These are phyloP conservation scores for Leptinotarsa texana DNA, from an alignment of 1,140 invertebrate species.

Conservation along the genomic window DNA sequence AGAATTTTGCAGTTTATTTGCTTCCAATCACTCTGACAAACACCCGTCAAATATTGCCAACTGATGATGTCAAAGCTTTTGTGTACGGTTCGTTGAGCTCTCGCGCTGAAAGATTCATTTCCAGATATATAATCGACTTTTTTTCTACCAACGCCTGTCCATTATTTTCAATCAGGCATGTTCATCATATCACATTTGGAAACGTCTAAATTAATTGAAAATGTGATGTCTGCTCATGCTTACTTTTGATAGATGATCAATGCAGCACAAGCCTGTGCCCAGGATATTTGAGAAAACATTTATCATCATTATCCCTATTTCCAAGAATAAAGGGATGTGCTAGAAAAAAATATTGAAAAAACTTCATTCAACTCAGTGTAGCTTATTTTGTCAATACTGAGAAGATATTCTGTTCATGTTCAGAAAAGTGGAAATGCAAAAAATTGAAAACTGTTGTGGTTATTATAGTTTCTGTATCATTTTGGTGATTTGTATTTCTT, in stretches of 20 bases:
- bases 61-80: not conserved
- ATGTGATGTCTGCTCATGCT: constrained; percentile 2
- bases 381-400: too few species aligned
- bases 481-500: too few species aligned
- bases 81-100: not conserved
- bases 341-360: too few species aligned
- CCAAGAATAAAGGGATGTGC: too few species aligned
- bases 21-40: not conserved
- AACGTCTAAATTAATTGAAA: constrained; percentile 12
- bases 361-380: too few species aligned
- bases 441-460: too few species aligned
- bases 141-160: not conserved
- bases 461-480: too few species aligned
- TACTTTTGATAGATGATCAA: not conserved
- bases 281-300: too few species aligned
- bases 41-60: not conserved
- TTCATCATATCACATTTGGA: constrained; percentile 7
- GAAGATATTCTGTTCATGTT: too few species aligned
- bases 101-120: constrained; percentile 3
- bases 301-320: too few species aligned
- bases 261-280: not conserved
- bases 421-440: too few species aligned
- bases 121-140: not conserved
- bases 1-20: not conserved
- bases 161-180: constrained; percentile 9